Conservation (phyloP, 2,888 invertebrate genomes). For the Ectemnius lituratus region DNA sequence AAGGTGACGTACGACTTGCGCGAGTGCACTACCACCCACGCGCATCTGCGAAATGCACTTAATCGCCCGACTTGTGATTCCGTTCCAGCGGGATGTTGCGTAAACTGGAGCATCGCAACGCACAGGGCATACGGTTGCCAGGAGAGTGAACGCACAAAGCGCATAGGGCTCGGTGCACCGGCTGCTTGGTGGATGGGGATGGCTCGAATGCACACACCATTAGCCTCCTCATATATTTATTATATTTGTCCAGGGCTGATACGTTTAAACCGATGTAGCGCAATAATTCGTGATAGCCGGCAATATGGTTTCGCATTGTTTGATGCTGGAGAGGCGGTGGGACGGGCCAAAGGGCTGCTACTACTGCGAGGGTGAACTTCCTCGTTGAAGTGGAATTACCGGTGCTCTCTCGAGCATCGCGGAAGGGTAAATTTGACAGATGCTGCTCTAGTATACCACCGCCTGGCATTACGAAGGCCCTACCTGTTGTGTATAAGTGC, state of each 20-base stretch:
- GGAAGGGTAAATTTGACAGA: constrained; percentile 71
- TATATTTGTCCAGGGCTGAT: constrained; percentile 53
- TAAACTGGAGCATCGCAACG: constrained; percentile 47
- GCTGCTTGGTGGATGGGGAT: neutral
- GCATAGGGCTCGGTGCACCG: constrained; percentile 22
- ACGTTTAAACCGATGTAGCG: constrained; percentile 59
- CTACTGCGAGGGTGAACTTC: constrained; percentile 24
- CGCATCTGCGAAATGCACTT: constrained; percentile 1
- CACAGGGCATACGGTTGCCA: constrained; percentile 15
- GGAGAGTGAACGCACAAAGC: neutral
- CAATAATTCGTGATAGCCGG: constrained; percentile 63
- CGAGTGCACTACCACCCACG: neutral
- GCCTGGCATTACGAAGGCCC: constrained; percentile 55
- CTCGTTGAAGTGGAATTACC: constrained; percentile 41
- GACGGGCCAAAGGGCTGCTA: constrained; percentile 3
- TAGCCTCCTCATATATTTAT: constrained; percentile 59
- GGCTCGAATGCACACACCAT: neutral
- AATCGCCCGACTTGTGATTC: constrained; percentile 11
- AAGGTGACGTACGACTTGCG: neutral
- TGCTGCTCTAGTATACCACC: constrained; percentile 43
- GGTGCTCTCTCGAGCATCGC: constrained; percentile 45
- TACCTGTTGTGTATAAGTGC: constrained; percentile 32
- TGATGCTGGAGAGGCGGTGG: constrained; percentile 19
- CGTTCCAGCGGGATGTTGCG: constrained; percentile 47
- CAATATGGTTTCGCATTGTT: constrained; percentile 63